These are phyloP conservation scores for Oscheius sp. DNA, from an alignment of 2,888 invertebrate genomes.

Conservation along the genomic window DNA sequence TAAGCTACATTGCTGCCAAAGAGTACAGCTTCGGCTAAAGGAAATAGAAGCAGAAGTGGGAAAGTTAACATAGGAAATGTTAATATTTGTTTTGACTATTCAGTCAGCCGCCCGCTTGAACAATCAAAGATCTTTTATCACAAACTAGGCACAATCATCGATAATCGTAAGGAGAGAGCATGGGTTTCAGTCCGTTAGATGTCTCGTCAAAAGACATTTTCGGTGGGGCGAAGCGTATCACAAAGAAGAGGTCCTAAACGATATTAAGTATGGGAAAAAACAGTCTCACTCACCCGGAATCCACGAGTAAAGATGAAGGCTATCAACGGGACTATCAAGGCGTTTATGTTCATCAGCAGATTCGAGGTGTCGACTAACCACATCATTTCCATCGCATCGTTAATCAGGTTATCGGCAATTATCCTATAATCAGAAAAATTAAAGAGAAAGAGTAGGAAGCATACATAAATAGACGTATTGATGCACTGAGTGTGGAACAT, in stretches of 20 bases:
- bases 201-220: conserved; percentile 25
- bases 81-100: not conserved
- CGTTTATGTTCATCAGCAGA: conserved; percentile 62
- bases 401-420: conserved; percentile 17
- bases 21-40: not conserved
- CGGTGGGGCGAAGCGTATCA: conserved; percentile 50
- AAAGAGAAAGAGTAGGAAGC: not conserved
- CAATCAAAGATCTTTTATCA: conserved; percentile 7
- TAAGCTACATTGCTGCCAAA: not conserved
- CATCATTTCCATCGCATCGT: conserved; percentile 9
- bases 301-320: conserved; percentile 64
- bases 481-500: conserved; percentile 59
- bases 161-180: conserved; percentile 25
- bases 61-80: not conserved
- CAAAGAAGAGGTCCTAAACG: conserved; percentile 59
- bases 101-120: not conserved
- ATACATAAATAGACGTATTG: conserved; percentile 59
- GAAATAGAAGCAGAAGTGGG: conserved; percentile 1
- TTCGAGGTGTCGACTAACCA: conserved; percentile 64
- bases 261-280: not conserved
- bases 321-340: conserved; percentile 57
- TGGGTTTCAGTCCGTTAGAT: conserved; percentile 13
- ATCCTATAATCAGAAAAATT: conserved; percentile 40
- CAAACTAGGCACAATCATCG: conserved; percentile 4
- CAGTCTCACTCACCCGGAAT: conserved; percentile 41